These are phyloP conservation scores for Mesochorus sp. DNA, from an alignment of 2,888 invertebrate genomes.

Conservation along the genomic window DNA sequence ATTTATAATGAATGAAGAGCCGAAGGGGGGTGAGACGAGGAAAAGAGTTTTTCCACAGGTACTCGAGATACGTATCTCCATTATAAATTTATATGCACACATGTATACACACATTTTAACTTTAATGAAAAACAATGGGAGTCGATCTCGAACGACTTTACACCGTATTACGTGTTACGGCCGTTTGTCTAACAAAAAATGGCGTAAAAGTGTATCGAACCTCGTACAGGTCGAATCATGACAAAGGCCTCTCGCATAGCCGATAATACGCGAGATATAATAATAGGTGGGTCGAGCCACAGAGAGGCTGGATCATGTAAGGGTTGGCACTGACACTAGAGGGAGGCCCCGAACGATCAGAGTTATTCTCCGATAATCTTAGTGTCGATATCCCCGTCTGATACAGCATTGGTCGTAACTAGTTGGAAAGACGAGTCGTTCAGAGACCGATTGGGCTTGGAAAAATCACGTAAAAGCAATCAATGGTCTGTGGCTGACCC, in stretches of 20 bases:
- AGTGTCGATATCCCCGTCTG: too few species aligned
- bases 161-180: background rate
- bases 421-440: too few species aligned
- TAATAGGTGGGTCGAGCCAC: slow-evolving; percentile 26
- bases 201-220: background rate
- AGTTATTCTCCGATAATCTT: too few species aligned
- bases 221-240: slow-evolving; percentile 1
- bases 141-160: background rate
- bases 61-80: slow-evolving; percentile 22
- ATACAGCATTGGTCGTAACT: too few species aligned
- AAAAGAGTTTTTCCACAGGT: slow-evolving; percentile 32
- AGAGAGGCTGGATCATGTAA: slow-evolving; percentile 14
- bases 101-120: background rate
- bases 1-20: slow-evolving; percentile 10
- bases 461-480: too few species aligned
- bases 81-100: background rate
- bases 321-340: too few species aligned
- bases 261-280: slow-evolving; percentile 10
- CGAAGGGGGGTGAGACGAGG: slow-evolving; percentile 1
- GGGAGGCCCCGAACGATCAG: too few species aligned
- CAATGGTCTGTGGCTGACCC: too few species aligned
- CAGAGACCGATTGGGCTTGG: too few species aligned
- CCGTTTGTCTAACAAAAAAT: background rate
- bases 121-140: background rate
- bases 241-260: background rate